Base-by-base conservation (phyloP, 2,888 invertebrate genomes). In the Fragum sueziense region DNA sequence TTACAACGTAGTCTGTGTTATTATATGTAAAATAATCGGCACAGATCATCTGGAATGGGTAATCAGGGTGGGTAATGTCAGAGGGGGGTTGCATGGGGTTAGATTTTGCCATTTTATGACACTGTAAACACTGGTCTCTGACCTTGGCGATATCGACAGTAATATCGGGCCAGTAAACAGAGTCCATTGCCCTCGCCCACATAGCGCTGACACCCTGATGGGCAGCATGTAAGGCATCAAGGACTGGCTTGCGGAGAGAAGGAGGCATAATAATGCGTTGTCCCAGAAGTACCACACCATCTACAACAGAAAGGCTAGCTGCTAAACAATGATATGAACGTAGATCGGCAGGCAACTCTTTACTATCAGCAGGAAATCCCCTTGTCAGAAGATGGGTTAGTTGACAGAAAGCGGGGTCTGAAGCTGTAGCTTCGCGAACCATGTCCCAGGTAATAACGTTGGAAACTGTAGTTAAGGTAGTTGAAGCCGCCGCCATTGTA, bases 11-110 rank as follows among this genome's bases (percentile, higher is more conserved):
- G 52, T 74, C 70, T 37, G 4, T 11, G 25, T 85, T 85, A 65
- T 70, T 77, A 71, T 82, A 80, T n/a, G 52, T 52, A 69, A 82
- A 84, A 37, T 27, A 71, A 25, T 71, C 71, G 2, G 37, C 71
- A 31, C 71, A 71, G 14, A 84, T 34, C 51, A 74, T 76, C 31
- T 85, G 80, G 65, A 88, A 88, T n/a, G 79, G 86, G 71, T 85
- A 87, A 11, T 74, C 74, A 17, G 86, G 79, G 14, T 62, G 54
- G 0, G 51, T 57, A 0, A 70, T 75, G 3, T 80, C 80, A 47
- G 74, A 76, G 25, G 82, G 86, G 47, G 86, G 86, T 0, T 84
- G 79, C 41, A 71, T 82, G 0, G 88, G 86, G 31, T 86, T 84
- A 4, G 84, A 85, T 33, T 85, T 86, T 4, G 86, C 78, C 51